These are phyloP conservation scores for Grammomys surdaster DNA, from an alignment of 2,113 vertebrate genomes.

Conservation along the genomic window DNA sequence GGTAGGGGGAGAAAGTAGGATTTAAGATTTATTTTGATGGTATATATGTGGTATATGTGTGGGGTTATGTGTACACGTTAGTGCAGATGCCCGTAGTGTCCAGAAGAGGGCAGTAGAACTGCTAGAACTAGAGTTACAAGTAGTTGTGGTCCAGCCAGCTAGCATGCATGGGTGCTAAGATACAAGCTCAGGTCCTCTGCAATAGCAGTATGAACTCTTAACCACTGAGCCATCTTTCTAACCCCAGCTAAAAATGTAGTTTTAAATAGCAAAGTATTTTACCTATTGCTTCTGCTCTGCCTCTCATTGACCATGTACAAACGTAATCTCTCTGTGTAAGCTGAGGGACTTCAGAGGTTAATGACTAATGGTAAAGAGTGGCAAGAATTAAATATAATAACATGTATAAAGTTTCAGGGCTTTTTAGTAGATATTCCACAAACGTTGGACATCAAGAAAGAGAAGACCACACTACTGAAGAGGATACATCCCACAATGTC, in stretches of 20 bases:
- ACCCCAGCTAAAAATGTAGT: background rate
- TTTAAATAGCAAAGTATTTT: background rate
- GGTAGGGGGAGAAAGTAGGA: background rate
- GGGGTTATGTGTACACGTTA: background rate
- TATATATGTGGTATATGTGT: background rate
- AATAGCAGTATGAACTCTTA: background rate
- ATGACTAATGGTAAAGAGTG: slow-evolving; percentile 15
- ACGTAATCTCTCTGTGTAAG: background rate
- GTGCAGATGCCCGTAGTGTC: background rate
- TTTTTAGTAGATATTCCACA: slow-evolving; percentile 9
- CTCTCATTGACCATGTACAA: background rate
- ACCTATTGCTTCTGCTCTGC: background rate
- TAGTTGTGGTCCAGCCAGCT: background rate
- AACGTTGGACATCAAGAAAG: slow-evolving; percentile 12
- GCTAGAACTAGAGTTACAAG: background rate
- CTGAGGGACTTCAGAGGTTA: background rate
- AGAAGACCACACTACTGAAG: background rate
- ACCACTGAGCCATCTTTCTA: background rate
- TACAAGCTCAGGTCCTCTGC: background rate
- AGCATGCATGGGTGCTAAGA: background rate
- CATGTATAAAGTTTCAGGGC: background rate
- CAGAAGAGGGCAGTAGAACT: background rate
- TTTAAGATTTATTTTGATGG: background rate
- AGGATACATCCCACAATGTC: background rate
- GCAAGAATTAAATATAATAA: background rate